Percentiles rank a stretch among this genome's conserved stretches.
Conservation (phyloP, 2,888 invertebrate species). For the Eristalis tenax region DNA sequence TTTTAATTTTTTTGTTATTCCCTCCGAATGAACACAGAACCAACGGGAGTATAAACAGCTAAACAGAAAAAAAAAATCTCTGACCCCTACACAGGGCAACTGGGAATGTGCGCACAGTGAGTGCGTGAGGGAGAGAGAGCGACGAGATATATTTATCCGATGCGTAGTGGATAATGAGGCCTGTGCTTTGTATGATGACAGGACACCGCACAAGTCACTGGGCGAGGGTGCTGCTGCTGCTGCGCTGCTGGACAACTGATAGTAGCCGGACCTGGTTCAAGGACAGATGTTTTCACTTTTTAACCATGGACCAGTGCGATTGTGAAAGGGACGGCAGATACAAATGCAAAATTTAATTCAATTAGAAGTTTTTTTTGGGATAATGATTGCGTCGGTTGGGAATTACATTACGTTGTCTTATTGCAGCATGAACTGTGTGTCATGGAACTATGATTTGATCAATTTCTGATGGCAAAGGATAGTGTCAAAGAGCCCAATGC, state of each 20-base stretch:
- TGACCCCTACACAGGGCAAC: constrained; percentile 42
- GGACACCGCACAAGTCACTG: constrained; percentile 51
- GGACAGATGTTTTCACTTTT: constrained; percentile 53
- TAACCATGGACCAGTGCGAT: background rate
- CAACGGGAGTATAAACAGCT: constrained; percentile 9
- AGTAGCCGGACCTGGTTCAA: constrained; percentile 35
- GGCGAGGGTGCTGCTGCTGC: constrained; percentile 53
- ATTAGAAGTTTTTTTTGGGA: background rate
- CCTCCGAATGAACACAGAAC: constrained; percentile 34
- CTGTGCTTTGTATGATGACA: constrained; percentile 35
- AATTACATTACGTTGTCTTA: background rate
- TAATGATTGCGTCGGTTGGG: background rate
- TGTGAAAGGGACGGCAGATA: background rate
- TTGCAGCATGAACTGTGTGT: background rate
- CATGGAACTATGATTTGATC: background rate
- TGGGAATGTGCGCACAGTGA: background rate
- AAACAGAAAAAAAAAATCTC: constrained; percentile 36
- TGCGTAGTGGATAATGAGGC: constrained; percentile 51
- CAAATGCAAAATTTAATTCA: background rate
- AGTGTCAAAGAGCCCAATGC: too few relatives aligned
- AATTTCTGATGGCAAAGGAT: too few relatives aligned
- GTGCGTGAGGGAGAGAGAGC: background rate
- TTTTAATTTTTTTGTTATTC: constrained; percentile 9
- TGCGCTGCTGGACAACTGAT: constrained; percentile 18
- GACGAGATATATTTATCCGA: constrained; percentile 26